Evolutionary conservation across 1,140 invertebrate species (phyloP).

Genomic region (Eubasilissa regina): DNA sequence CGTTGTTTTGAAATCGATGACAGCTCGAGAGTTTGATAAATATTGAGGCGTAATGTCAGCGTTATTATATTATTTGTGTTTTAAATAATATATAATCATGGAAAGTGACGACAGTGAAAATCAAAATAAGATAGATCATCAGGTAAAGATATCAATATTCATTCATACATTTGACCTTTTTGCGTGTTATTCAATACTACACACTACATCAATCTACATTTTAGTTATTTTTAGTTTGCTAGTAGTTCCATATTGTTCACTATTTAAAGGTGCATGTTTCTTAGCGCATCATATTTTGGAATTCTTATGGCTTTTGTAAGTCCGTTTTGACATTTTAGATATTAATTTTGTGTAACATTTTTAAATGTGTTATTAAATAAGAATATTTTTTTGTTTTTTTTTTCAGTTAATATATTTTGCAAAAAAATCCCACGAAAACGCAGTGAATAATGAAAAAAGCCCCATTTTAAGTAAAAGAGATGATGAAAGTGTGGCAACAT

Average conservation of each 20-base stretch:
- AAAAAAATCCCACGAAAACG: background rate
- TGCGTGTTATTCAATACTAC: constrained; percentile 47
- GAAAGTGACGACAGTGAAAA: background rate
- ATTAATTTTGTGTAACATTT: background rate
- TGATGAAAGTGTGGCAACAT: background rate
- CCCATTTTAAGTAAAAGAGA: constrained; percentile 11
- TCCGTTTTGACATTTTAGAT: background rate
- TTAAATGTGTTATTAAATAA: background rate
- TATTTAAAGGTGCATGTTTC: constrained; percentile 44
- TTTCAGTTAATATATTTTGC: constrained; percentile 4
- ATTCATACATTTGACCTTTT: constrained; percentile 44
- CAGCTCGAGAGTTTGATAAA: constrained; percentile 38
- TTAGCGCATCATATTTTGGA: background rate
- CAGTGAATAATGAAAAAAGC: background rate
- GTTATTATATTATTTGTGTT: constrained; percentile 3
- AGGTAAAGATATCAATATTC: constrained; percentile 12
- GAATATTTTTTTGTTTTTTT: background rate
- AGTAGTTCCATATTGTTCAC: constrained; percentile 47
- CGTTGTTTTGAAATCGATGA: constrained; percentile 53
- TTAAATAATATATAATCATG: constrained; percentile 10
- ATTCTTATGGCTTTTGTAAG: constrained; percentile 26
- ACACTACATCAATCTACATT: constrained; percentile 43
- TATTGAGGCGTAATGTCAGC: background rate
- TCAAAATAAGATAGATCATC: background rate
- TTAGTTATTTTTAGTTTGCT: constrained; percentile 57